A percentile compares a stretch with the other conserved stretches of the same genome.
These are phyloP conservation scores for Trichonephila clavipes DNA, from an alignment of 1,140 invertebrate genomes.

Conservation along the genomic window DNA sequence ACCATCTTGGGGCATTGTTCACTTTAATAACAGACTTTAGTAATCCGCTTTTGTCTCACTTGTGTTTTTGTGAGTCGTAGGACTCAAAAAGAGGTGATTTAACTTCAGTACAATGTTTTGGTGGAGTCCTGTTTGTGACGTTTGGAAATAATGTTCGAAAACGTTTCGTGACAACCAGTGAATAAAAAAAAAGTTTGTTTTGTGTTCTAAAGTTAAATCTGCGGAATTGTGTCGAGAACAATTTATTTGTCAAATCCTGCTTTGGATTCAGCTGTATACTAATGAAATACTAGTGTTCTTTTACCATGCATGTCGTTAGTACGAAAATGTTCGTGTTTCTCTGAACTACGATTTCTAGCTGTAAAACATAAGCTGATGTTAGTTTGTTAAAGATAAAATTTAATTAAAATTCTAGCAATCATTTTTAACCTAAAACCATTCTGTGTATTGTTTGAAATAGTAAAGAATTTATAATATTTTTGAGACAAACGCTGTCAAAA, in stretches of 20 bases:
- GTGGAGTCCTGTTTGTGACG: constrained; percentile 26
- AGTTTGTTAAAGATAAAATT: too few species aligned
- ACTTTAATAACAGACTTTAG: constrained; percentile 29
- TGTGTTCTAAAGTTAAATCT: background rate
- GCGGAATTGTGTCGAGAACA: constrained; percentile 10
- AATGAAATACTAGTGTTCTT: background rate
- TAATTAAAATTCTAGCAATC: too few species aligned
- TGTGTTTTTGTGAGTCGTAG: background rate
- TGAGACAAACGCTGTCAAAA: too few species aligned
- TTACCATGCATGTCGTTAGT: background rate
- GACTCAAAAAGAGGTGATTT: constrained; percentile 15
- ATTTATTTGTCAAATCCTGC: constrained; percentile 10
- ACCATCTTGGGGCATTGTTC: constrained; percentile 16
- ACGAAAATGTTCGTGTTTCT: background rate
- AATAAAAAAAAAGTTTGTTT: background rate
- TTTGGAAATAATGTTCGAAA: background rate
- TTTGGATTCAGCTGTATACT: background rate
- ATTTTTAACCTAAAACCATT: too few species aligned
- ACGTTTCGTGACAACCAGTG: background rate
- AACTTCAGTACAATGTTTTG: constrained; percentile 23
- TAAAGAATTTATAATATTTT: too few species aligned
- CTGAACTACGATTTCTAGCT: background rate
- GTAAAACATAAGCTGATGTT: too few species aligned
- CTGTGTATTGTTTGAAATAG: too few species aligned
- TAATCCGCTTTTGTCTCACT: constrained; percentile 33